Conservation (phyloP, 2,113 vertebrate species). For the Bos taurus region DNA sequence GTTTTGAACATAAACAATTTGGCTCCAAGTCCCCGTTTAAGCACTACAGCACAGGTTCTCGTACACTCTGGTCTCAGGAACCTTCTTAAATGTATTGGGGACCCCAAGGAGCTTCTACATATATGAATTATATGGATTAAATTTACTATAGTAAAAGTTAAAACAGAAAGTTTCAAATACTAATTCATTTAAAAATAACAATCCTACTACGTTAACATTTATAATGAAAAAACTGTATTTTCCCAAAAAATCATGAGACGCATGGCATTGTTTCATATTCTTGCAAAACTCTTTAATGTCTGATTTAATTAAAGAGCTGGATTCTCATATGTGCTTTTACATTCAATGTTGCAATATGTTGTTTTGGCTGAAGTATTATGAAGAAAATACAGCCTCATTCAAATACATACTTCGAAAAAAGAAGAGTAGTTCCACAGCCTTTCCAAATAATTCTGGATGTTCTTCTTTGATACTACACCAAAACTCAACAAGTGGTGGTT, state of each 20-base stretch:
- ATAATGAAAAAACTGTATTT: background rate
- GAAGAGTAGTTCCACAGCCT: background rate
- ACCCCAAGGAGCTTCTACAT: background rate
- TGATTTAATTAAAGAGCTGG: background rate
- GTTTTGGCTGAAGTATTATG: background rate
- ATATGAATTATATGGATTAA: background rate
- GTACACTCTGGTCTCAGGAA: background rate
- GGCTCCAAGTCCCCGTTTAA: background rate
- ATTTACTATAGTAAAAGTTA: slow-evolving; percentile 24
- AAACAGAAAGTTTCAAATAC: background rate
- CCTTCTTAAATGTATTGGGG: background rate
- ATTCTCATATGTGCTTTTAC: background rate
- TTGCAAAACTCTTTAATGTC: background rate
- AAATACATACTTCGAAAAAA: background rate
- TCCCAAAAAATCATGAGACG: background rate
- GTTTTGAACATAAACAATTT: background rate
- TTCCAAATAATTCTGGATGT: slow-evolving; percentile 18
- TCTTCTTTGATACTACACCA: background rate
- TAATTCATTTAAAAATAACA: background rate
- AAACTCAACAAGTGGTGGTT: background rate
- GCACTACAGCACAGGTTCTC: background rate
- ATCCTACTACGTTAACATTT: background rate
- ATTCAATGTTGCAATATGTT: background rate
- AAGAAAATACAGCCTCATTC: slow-evolving; percentile 1
- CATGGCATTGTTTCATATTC: background rate